Conservation (phyloP, 2,113 vertebrate genomes). For the Cyphomyrus discorhynchus region DNA sequence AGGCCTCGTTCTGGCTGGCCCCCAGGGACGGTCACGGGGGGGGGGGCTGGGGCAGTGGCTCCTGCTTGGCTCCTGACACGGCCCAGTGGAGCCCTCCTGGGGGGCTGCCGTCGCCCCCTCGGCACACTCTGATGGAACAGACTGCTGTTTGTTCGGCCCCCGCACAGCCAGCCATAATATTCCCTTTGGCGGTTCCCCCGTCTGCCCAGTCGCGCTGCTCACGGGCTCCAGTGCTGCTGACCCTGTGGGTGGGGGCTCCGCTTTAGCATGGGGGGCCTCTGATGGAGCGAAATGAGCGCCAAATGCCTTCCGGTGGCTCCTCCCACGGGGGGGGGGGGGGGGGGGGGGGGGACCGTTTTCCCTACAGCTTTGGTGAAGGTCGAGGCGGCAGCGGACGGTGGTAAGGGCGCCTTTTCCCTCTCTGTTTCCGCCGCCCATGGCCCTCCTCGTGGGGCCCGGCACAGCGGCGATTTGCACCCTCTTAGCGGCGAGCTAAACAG, state of each 20-base stretch:
- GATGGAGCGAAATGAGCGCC: no score
- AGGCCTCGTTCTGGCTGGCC: neutral
- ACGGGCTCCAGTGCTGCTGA: neutral
- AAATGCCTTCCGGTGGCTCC: no score
- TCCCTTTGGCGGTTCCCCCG: neutral
- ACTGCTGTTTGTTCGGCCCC: conserved; percentile 3
- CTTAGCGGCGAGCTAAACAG: conserved; percentile 88
- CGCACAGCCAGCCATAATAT: neutral
- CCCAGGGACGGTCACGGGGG: neutral
- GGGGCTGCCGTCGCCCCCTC: neutral
- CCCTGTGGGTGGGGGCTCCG: neutral
- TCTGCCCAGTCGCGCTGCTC: no score
- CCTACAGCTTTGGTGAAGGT: conserved; percentile 72
- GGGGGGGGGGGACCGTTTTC: conserved; percentile 51
- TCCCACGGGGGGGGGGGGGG: conserved; percentile 34
- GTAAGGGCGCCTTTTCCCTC: conserved; percentile 64
- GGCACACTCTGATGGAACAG: neutral
- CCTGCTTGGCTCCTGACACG: neutral
- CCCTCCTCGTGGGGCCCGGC: conserved; percentile 62
- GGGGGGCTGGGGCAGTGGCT: neutral
- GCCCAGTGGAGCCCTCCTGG: neutral
- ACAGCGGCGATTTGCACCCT: conserved; percentile 75
- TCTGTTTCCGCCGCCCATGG: conserved; percentile 79
- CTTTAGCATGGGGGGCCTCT: neutral
- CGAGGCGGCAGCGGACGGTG: conserved; percentile 66